Base-by-base conservation (phyloP, 2,888 invertebrate species). In the Phymatocera aterrima region DNA sequence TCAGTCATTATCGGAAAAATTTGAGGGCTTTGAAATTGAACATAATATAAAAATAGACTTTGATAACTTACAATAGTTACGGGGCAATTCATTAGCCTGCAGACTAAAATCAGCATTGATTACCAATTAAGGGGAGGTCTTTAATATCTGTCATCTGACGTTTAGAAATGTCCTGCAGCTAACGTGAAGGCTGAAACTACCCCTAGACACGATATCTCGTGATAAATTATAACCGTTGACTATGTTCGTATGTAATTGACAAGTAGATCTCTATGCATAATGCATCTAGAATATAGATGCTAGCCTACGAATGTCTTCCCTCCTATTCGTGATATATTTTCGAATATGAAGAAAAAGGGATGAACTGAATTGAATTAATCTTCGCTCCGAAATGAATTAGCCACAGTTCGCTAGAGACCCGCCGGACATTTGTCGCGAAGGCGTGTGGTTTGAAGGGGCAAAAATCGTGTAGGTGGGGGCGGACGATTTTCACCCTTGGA, bases 101-200 rank as follows among this genome's bases (percentile, higher is more conserved):
- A 12, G 75, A 57, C 43, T 75, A 31, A 75, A 75, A 75, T 60
- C 75, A 34, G 54, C 75, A 75, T 75, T 75, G 75, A 75, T 75
- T 75, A 75, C 57, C 75, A 75, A 75, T 75, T 75, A 75, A 5
- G 43, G 40, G 21, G 37, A 21, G n/a, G 51, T 48, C 60, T 54
- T n/a, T 75, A 60, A 75, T 75, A 60, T 75, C 60, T 57, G 75
- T 75, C 75, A 57, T 75, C 57, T 40, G 75, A 75, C 75, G 24
- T 75, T 75, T 75, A 75, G 57, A 51, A 72, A 72, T 72, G 72
- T 72, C 72, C 51, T 68, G 68, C 68, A 51, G 51, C 72, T 31
- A 75, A 24, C 40, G 37, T 75, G 24, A 40, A 75, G 75, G 37
- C 28, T 57, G 40, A 43, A 75, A 75, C 60, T 75, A 75, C 75